These are phyloP conservation scores for Tyto alba DNA, from an alignment of 2,113 vertebrate genomes.

Conservation along the genomic window DNA sequence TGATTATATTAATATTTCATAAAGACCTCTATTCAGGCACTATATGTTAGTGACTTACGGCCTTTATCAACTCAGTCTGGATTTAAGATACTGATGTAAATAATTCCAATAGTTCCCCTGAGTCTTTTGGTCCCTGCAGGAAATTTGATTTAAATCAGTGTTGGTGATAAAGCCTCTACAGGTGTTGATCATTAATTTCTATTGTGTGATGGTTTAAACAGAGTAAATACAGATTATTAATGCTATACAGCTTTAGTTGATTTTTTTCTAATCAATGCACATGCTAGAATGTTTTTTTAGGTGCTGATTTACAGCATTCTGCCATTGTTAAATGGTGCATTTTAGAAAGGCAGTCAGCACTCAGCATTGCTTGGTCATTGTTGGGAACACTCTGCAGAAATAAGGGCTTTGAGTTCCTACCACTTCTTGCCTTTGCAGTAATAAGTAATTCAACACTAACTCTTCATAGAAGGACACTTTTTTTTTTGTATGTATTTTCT, in stretches of 20 bases:
- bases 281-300: background rate
- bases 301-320: background rate
- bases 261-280: background rate
- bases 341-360: background rate
- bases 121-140: background rate
- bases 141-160: background rate
- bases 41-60: background rate
- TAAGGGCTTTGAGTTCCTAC: background rate
- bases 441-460: background rate
- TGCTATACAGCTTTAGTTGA: background rate
- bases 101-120: background rate
- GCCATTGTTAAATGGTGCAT: background rate
- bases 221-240: background rate
- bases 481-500: background rate
- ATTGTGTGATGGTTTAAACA: background rate
- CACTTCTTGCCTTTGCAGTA: background rate
- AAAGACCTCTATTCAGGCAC: background rate
- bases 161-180: background rate
- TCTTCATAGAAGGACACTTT: background rate
- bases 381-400: background rate
- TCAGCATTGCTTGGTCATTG: background rate
- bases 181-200: background rate
- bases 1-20: background rate
- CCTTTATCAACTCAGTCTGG: background rate
- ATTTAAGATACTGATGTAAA: background rate